Conservation (phyloP, 2,888 invertebrate genomes). For the Linnaemya vulpina region DNA sequence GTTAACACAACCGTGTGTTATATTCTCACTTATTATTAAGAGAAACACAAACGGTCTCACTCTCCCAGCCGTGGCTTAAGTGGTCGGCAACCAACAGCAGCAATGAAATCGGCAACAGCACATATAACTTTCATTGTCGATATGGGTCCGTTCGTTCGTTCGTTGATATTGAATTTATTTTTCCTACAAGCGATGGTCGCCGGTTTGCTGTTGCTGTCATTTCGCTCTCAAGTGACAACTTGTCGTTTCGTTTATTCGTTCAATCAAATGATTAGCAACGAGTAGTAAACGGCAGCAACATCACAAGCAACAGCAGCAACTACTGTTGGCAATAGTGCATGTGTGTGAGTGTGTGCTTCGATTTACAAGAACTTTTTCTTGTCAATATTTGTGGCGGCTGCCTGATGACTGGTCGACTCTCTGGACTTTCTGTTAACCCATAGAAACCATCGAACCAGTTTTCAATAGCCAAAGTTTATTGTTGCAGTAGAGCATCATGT, state of each 20-base stretch:
- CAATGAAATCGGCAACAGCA: constrained; percentile 29
- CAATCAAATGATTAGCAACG: constrained; percentile 56
- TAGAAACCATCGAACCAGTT: constrained; percentile 54
- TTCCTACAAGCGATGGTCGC: constrained; percentile 56
- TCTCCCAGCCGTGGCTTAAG: not conserved
- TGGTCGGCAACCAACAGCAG: not conserved
- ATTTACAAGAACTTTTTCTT: constrained; percentile 16
- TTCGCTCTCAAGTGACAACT: constrained; percentile 73
- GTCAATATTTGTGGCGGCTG: constrained; percentile 27
- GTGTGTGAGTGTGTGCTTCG: constrained; percentile 11
- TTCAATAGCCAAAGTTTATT: constrained; percentile 26
- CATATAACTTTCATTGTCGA: constrained; percentile 38
- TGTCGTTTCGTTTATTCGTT: constrained; percentile 73
- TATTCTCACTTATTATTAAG: too few species aligned
- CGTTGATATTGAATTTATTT: constrained; percentile 16
- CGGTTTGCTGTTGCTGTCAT: constrained; percentile 68
- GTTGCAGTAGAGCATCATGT: constrained; percentile 41
- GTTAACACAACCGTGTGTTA: too few species aligned
- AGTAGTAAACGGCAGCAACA: constrained; percentile 18
- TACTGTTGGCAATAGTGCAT: not conserved
- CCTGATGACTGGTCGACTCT: constrained; percentile 27
- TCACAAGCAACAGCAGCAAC: constrained; percentile 34
- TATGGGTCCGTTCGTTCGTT: constrained; percentile 21
- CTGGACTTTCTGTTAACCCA: constrained; percentile 1
- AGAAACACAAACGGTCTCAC: not conserved